Evolutionary conservation across 2,888 invertebrate species (phyloP).

Genomic region (Lepetodrilus schrolli): DNA sequence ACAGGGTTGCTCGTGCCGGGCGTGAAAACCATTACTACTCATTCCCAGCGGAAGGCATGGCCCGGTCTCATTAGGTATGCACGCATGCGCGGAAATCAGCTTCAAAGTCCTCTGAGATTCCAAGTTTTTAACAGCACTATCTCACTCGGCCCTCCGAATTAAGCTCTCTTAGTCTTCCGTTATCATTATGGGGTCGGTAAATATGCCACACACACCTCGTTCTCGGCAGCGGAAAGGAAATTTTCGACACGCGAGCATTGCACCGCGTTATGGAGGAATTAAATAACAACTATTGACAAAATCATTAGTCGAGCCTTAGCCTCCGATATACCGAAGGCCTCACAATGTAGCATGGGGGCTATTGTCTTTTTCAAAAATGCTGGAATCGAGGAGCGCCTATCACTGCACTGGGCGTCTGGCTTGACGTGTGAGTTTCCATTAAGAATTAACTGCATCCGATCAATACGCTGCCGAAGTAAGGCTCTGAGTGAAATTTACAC

Average conservation of each 20-base stretch:
- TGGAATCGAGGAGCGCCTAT: not conserved
- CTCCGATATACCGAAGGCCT: not conserved
- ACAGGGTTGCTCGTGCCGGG: not conserved
- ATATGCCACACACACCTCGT: not conserved
- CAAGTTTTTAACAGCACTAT: not conserved
- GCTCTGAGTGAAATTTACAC: not conserved
- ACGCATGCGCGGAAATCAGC: constrained; percentile 25
- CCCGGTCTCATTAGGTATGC: constrained; percentile 13
- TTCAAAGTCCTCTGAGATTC: constrained; percentile 23
- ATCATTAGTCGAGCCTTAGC: constrained; percentile 4
- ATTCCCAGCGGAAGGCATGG: constrained; percentile 13
- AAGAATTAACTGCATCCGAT: not conserved
- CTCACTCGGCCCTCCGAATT: constrained; percentile 5
- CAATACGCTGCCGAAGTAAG: not conserved
- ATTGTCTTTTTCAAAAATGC: constrained; percentile 12
- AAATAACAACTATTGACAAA: constrained; percentile 8
- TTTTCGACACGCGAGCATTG: not conserved
- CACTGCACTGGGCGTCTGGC: not conserved
- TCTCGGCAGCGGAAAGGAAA: not conserved
- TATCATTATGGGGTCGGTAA: constrained; percentile 8
- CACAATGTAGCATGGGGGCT: not conserved
- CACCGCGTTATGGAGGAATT: not conserved
- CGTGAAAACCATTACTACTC: constrained; percentile 21
- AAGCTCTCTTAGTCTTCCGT: not conserved
- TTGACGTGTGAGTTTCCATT: not conserved